Conservation (phyloP, 2,797 vertebrate species). For the Pterois miles region DNA sequence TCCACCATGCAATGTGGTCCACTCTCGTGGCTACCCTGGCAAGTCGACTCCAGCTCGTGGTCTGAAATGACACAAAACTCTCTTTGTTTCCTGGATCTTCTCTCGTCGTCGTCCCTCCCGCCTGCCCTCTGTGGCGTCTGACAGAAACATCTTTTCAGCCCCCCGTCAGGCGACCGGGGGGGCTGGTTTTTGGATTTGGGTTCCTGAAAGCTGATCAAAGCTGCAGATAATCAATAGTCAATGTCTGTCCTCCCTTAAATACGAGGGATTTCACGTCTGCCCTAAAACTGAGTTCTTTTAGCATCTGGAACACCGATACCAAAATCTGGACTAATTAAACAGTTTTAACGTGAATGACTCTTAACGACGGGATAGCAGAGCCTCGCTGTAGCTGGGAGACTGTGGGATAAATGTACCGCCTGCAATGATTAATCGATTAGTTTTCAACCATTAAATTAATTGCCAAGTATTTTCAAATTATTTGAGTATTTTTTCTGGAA, state of each 20-base stretch:
- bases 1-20: slow-evolving; percentile 48
- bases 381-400: not conserved
- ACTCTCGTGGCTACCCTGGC: slow-evolving; percentile 38
- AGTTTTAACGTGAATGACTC: not conserved
- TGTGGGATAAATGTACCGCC: not conserved
- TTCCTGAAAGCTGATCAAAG: slow-evolving; percentile 21
- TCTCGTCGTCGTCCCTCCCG: slow-evolving; percentile 1
- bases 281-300: not conserved
- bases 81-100: slow-evolving; percentile 46
- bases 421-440: too few relatives aligned
- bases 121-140: slow-evolving; percentile 5
- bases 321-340: not conserved
- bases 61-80: slow-evolving; percentile 51
- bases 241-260: not conserved
- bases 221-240: slow-evolving; percentile 25
- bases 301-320: not conserved
- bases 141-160: slow-evolving; percentile 21
- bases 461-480: too few relatives aligned
- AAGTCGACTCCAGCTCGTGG: slow-evolving; percentile 33
- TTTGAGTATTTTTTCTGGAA: too few relatives aligned
- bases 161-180: not conserved
- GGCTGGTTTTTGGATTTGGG: not conserved
- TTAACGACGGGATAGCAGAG: not conserved
- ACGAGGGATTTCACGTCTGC: not conserved
- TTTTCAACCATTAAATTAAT: too few relatives aligned